Base-by-base conservation (phyloP, 23 tunicate species). In the Trididemnum nubilum region DNA sequence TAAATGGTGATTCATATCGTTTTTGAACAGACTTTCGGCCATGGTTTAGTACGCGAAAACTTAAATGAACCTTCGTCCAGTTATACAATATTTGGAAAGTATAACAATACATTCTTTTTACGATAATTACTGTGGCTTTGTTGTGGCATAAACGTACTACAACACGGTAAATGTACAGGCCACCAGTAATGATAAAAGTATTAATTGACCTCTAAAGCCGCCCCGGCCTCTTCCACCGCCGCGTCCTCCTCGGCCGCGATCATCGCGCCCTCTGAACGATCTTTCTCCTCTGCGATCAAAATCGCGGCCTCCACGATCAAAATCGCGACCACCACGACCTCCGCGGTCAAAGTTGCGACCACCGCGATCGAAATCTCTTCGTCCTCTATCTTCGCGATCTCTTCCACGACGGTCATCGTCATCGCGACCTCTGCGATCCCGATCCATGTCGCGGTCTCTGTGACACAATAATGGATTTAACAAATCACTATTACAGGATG, bases 351-450 rank as follows among this genome's bases (percentile, higher is more conserved):
- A 36, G 76, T 61, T 72, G n/a, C 80, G 35, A 12, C 73, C 72
- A 64, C 88, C 26, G 4, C 87, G 74, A 73, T 90, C 96, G 30
- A 80, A 40, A 36, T 86, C 77, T 4, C 60, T 54, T 64, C 88
- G 60, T 12, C 71, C 71, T 25, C 90, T 83, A 50, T 85, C 90
- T 2, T 85, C 77, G 27, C 72, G 71, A 18, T 83, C 87, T 51
- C 82, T 30, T 12, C 76, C 54, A 31, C 73, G 36, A 30, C 81
- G 76, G 34, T 74, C 77, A 39, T 24, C 37, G 77, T 32, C 73
- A 0, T 71, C 77, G 28, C 78, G 49, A 4, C 70, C 77, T 77
- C 94, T 34, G 12, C 86, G 71, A 71, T 90, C 96, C 34, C 89
- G 66, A 34, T 85, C 74, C n/a, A 72, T 44, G 33, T 82, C 87